Evolutionary conservation across 2,113 vertebrate genomes (phyloP).

Genomic region (Ceyx margarethae): DNA sequence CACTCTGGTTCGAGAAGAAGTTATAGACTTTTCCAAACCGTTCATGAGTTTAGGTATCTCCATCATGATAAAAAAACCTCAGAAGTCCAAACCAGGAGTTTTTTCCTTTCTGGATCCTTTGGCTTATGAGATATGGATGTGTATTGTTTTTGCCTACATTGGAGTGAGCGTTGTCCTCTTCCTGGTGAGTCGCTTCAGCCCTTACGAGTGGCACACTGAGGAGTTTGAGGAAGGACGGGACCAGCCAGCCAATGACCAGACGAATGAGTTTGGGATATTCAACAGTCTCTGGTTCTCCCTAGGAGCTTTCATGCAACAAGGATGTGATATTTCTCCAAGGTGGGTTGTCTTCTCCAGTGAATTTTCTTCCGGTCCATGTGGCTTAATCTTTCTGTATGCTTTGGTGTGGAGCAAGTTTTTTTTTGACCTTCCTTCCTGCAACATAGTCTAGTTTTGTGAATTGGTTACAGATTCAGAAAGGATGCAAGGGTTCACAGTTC

Average conservation of each 20-base stretch:
- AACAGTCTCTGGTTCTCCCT: conserved; percentile 99
- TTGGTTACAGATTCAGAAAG: not conserved
- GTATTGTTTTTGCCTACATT: conserved; percentile 99
- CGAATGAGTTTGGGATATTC: conserved; percentile 98
- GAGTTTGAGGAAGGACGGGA: conserved; percentile 91
- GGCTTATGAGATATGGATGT: conserved; percentile 99
- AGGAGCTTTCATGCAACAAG: conserved; percentile 99
- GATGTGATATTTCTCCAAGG: conserved; percentile 99
- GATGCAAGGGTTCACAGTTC: not conserved
- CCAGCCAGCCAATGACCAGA: conserved; percentile 82
- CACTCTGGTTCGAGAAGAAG: conserved; percentile 96
- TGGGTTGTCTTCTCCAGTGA: conserved; percentile 65
- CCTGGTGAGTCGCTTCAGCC: conserved; percentile 98
- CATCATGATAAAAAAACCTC: conserved; percentile 99
- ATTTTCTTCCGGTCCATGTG: not conserved
- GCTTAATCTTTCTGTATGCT: not conserved
- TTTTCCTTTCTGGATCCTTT: conserved; percentile 98
- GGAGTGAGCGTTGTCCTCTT: conserved; percentile 98
- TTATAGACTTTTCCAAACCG: conserved; percentile 98
- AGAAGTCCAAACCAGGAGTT: conserved; percentile 97
- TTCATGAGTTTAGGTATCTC: conserved; percentile 99
- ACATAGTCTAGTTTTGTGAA: not conserved
- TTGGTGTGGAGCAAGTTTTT: not conserved
- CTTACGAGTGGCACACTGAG: conserved; percentile 96
- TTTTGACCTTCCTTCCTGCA: not conserved